These are phyloP conservation scores for Zoanthus gigantus DNA, from an alignment of 92 coral and sea anemone genomes.

Conservation along the genomic window DNA sequence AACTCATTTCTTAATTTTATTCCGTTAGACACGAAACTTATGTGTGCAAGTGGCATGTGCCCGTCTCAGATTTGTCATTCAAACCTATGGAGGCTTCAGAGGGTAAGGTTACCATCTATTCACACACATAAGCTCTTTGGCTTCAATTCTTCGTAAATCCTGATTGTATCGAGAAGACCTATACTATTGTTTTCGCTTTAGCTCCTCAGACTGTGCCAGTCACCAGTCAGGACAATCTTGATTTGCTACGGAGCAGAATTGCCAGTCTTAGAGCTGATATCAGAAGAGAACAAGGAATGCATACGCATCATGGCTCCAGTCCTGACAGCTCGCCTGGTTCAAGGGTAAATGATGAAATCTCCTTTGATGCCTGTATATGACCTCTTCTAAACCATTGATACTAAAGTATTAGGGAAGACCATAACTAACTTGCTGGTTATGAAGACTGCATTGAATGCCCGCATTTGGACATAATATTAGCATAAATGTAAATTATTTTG, in stretches of 20 bases:
- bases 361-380: no score
- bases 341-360: constrained; percentile 54
- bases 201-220: constrained; percentile 97
- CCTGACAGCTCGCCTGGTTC: constrained; percentile 83
- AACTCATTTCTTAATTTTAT: neutral
- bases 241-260: constrained; percentile 89
- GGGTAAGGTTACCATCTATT: constrained; percentile 63
- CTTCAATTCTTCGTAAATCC: neutral
- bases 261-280: constrained; percentile 95
- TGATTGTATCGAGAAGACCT: neutral
- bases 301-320: constrained; percentile 60
- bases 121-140: neutral
- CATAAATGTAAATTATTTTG: no score
- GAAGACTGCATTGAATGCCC: no score
- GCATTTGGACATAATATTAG: no score
- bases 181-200: neutral
- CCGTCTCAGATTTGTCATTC: constrained; percentile 76
- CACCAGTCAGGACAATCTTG: constrained; percentile 88
- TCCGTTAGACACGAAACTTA: constrained; percentile 84
- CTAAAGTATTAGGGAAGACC: no score
- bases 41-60: constrained; percentile 92
- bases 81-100: constrained; percentile 90
- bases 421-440: no score
- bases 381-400: no score
- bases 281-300: constrained; percentile 84